Evolutionary conservation across 2,888 invertebrate genomes (phyloP).

Genomic region (Ormia ochracea): DNA sequence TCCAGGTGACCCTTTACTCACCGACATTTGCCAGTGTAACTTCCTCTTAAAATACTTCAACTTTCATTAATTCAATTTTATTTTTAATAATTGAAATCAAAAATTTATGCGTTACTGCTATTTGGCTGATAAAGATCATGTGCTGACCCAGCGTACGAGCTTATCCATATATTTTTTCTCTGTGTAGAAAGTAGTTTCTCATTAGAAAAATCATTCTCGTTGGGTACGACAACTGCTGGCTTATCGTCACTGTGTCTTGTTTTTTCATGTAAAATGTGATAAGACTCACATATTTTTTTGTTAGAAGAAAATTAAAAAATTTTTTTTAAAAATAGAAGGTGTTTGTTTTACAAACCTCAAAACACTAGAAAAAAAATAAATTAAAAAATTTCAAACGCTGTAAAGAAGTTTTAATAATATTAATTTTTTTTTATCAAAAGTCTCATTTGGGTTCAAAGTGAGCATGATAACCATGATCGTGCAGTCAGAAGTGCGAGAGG

Average conservation of each 20-base stretch:
- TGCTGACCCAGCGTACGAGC: neutral
- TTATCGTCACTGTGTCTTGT: slow-evolving; percentile 21
- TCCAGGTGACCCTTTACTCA: too few species aligned
- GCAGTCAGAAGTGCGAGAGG: neutral
- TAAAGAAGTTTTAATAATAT: neutral
- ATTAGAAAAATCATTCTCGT: neutral
- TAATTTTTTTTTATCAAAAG: neutral
- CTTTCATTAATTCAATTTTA: too few species aligned
- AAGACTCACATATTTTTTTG: slow-evolving; percentile 12
- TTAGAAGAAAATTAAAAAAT: too few species aligned
- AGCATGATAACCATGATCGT: slow-evolving; percentile 11
- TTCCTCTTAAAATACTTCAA: too few species aligned
- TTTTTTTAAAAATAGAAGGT: too few species aligned
- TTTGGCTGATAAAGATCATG: slow-evolving; percentile 33
- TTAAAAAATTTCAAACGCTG: neutral
- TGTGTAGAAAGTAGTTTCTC: neutral
- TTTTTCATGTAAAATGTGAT: slow-evolving; percentile 27
- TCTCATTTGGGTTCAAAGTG: neutral
- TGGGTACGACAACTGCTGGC: neutral
- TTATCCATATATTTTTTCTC: neutral
- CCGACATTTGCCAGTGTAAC: too few species aligned
- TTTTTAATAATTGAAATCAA: too few species aligned
- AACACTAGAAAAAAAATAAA: too few species aligned
- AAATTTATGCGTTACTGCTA: slow-evolving; percentile 2
- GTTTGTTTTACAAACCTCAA: too few species aligned